Evolutionary conservation across 1,140 invertebrate genomes (phyloP), one percentile per base, ranked within the genome.

Genomic region (Cydia fagiglandana): DNA sequence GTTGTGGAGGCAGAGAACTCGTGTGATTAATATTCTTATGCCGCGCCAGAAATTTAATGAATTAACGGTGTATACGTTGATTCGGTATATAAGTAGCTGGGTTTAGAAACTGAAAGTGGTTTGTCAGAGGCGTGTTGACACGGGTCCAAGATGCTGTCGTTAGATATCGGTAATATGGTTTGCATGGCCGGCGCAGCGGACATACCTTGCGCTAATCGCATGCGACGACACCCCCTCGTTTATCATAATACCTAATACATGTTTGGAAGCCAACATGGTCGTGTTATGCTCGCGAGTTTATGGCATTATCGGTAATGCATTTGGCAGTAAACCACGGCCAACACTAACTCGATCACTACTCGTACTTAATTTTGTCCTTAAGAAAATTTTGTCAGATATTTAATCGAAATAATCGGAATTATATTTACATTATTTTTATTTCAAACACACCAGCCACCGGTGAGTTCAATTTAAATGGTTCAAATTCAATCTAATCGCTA

Each of bases 121-220:
- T 74, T 78, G 78, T 82, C 76, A 80, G 75, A 76, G 79, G 83
- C 81, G 82, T 88, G 80, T 92, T 92, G 90, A 86, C 84, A 87
- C 78, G 76, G 75, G 77, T 89, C 87, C 89, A 91, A 92, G 87
- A 92, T 88, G 81, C 89, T 87, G 89, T 90, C 88, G 76, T 56
- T 80, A 83, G 89, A 92, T 90, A 90, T 89, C 83, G 85, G 83
- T 89, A 90, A 90, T 84, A 82, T 79, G 84, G 88, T 87, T 78
- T 82, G 83, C 80, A 82, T 82, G 83, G 82, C 79, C 76, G 68
- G n/a, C 66, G 66, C 66, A 20, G 56, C 45, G 38, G 17, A 61
- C 79, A 81, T 81, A 82, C 82, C 78, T 81, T 64, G 78, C 79
- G 76, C 73, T 83, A 83, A 83, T 86, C 79, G 83, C 81, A 76